A percentile compares a stretch with the other conserved stretches of the same genome.
phyloP scores from a whole-genome alignment of 2,888 invertebrate genomes.

The Heliconius hortense region DNA sequence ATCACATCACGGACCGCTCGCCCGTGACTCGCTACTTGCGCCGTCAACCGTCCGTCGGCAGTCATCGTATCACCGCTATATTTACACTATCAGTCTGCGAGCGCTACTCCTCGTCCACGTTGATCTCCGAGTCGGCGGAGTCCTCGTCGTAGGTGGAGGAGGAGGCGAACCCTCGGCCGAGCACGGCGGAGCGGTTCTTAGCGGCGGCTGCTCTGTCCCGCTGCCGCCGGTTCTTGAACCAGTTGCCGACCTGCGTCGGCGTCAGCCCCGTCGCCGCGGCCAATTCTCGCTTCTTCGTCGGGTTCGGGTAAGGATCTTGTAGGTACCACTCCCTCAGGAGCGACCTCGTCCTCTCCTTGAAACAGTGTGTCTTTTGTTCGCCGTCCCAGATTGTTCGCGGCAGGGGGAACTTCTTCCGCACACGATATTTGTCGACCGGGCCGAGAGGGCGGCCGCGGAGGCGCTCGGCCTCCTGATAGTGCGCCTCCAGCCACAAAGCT shows the following conservation, averaged over 20 bases:
- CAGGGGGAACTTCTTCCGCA: conserved; percentile 98
- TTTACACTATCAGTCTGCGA: conserved; percentile 63
- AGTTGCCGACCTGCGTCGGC: conserved; percentile 97
- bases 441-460: conserved; percentile 94
- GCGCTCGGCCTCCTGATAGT: conserved; percentile 99
- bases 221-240: conserved; percentile 99
- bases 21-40: conserved; percentile 46
- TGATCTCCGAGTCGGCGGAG: conserved; percentile 78
- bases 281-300: conserved; percentile 96
- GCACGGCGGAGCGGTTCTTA: conserved; percentile 93
- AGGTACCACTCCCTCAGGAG: conserved; percentile 98
- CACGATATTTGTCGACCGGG: conserved; percentile 89
- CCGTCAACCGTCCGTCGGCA: conserved; percentile 52
- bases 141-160: conserved; percentile 80
- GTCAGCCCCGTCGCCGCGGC: conserved; percentile 98
- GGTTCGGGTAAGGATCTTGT: conserved; percentile 98
- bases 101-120: conserved; percentile 78
- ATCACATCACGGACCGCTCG: conserved; percentile 56
- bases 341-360: conserved; percentile 97
- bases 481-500: conserved; percentile 97
- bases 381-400: conserved; percentile 99
- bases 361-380: conserved; percentile 99
- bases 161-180: conserved; percentile 77
- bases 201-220: conserved; percentile 97
- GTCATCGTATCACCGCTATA: conserved; percentile 47